phyloP scores from a whole-genome alignment of 2,113 vertebrate species.

The Chelonoidis abingdonii region DNA sequence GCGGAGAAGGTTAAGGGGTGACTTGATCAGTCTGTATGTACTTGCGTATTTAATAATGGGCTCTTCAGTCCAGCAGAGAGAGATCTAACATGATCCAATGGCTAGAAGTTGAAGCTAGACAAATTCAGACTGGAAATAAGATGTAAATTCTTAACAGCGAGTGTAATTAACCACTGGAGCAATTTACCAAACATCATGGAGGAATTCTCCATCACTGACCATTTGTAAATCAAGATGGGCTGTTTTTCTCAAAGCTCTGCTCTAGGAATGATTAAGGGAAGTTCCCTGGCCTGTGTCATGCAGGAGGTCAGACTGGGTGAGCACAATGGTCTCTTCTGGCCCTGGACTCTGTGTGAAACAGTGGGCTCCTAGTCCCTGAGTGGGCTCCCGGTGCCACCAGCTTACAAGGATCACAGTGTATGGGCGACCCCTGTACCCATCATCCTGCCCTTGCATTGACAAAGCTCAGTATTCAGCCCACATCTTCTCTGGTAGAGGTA shows the following conservation, averaged over 20 bases:
- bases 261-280: neutral
- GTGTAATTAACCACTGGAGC: neutral
- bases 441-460: neutral
- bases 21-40: neutral
- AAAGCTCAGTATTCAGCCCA: neutral
- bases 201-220: neutral
- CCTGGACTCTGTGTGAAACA: neutral
- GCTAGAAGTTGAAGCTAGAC: neutral
- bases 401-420: neutral
- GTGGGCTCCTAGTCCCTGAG: neutral
- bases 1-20: neutral
- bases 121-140: neutral
- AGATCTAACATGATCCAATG: neutral
- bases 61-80: neutral
- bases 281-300: neutral
- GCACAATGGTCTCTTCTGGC: neutral
- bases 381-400: too few relatives aligned
- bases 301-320: neutral
- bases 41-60: neutral
- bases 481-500: neutral
- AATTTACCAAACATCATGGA: neutral
- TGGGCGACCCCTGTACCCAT: neutral
- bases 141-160: neutral
- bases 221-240: neutral
- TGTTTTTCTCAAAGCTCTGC: neutral